Conservation (phyloP, 2,113 vertebrate species). For the Lampris incognitus region DNA sequence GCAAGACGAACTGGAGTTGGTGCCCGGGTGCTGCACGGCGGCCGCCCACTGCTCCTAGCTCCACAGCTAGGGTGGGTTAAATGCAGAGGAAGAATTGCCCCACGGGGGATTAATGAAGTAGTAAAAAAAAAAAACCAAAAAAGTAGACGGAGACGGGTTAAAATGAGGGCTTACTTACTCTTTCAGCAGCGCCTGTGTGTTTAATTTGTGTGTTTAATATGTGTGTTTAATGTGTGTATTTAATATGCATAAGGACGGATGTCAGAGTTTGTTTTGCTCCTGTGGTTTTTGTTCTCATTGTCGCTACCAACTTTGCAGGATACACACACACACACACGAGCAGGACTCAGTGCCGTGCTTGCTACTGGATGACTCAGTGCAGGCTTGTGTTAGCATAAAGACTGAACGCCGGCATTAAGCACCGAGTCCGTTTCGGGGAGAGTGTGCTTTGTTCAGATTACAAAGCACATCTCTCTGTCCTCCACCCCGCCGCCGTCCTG, state of each 20-base stretch:
- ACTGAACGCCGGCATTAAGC: slow-evolving; percentile 18
- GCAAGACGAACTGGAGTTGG: too few species aligned
- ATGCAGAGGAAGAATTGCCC: too few species aligned
- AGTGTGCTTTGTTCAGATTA: slow-evolving; percentile 35
- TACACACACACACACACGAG: slow-evolving; percentile 1
- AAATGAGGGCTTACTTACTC: too few species aligned
- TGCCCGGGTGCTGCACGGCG: too few species aligned
- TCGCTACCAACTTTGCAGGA: slow-evolving; percentile 25
- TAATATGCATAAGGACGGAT: slow-evolving; percentile 46
- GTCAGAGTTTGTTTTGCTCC: slow-evolving; percentile 54
- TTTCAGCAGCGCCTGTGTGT: too few species aligned
- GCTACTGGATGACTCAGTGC: slow-evolving; percentile 33
- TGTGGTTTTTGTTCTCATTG: slow-evolving; percentile 48
- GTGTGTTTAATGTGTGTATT: slow-evolving; percentile 25
- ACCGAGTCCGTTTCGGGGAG: slow-evolving; percentile 32
- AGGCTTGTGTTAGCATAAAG: slow-evolving; percentile 7
- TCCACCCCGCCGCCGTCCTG: background rate
- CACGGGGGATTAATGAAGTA: too few species aligned
- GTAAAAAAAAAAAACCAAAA: too few species aligned
- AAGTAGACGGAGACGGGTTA: too few species aligned
- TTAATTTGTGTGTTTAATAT: background rate
- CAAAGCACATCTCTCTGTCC: slow-evolving; percentile 6
- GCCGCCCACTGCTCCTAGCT: too few species aligned
- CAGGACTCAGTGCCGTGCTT: slow-evolving; percentile 27
- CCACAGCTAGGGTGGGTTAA: too few species aligned